Percentiles rank a stretch among this genome's conserved stretches.
These are phyloP conservation scores for Fulica atra DNA, from an alignment of 2,113 vertebrate genomes.

Conservation along the genomic window DNA sequence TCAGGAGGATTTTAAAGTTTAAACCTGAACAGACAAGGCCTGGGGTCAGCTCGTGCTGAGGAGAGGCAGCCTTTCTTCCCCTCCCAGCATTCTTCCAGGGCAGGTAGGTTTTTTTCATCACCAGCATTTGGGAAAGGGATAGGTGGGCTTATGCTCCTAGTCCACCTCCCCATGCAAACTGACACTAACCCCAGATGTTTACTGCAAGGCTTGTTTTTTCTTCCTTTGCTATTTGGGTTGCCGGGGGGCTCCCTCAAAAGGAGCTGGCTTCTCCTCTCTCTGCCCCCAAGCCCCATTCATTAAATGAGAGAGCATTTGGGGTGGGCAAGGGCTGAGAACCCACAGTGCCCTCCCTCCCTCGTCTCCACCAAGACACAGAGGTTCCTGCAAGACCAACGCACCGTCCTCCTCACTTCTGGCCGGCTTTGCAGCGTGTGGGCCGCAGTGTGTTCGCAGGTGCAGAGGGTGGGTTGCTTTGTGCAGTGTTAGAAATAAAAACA, in stretches of 20 bases:
- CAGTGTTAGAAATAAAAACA: neutral
- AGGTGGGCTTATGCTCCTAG: neutral
- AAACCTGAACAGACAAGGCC: neutral
- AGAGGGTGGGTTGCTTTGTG: neutral
- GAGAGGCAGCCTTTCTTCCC: neutral
- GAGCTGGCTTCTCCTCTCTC: neutral
- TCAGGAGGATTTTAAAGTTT: neutral
- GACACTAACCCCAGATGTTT: neutral
- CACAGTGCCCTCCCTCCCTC: neutral
- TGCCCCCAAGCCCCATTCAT: neutral
- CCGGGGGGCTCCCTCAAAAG: neutral
- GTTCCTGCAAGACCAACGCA: neutral
- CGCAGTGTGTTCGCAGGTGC: rapidly evolving
- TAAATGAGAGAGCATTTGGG: rapidly evolving
- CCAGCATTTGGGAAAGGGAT: neutral
- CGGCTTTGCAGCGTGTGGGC: neutral
- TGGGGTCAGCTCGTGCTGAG: rapidly evolving
- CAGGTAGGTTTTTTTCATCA: neutral
- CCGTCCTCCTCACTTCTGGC: neutral
- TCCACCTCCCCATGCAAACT: neutral
- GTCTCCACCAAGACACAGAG: neutral
- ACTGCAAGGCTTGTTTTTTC: neutral
- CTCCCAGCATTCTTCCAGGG: neutral
- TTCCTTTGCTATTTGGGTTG: neutral
- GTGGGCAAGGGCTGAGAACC: rapidly evolving